Conservation (phyloP, 2,888 invertebrate species). For the Meandrusa payeni region DNA sequence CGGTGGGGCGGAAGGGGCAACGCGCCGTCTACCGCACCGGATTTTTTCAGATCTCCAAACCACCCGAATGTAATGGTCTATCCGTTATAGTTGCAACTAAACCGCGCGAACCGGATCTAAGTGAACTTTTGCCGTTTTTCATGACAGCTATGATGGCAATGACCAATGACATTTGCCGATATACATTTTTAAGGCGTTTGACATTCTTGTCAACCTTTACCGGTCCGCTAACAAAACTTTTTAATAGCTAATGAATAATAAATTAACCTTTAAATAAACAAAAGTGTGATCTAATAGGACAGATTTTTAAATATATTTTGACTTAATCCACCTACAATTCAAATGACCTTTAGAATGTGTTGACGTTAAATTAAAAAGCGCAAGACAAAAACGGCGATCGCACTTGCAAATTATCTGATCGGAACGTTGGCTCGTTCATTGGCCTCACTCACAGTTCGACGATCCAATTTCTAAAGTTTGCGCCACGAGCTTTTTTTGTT, state of each 20-base stretch:
- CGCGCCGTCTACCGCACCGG: slow-evolving; percentile 52
- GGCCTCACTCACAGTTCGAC: slow-evolving; percentile 68
- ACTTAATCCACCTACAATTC: too few relatives aligned
- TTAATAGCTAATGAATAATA: neutral
- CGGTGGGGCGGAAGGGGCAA: slow-evolving; percentile 48
- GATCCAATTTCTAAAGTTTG: slow-evolving; percentile 68
- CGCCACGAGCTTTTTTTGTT: slow-evolving; percentile 54
- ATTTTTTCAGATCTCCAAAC: slow-evolving; percentile 22
- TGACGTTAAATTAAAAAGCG: slow-evolving; percentile 25
- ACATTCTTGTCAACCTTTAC: slow-evolving; percentile 6
- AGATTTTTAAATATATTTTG: neutral
- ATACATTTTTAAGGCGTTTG: slow-evolving; percentile 8
- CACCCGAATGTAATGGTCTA: slow-evolving; percentile 44
- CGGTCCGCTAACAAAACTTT: slow-evolving; percentile 14
- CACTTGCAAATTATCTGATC: slow-evolving; percentile 34
- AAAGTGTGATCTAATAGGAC: too few relatives aligned
- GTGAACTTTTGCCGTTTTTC: slow-evolving; percentile 1
- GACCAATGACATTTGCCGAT: slow-evolving; percentile 15
- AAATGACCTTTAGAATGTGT: slow-evolving; percentile 5
- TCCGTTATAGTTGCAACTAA: slow-evolving; percentile 38
- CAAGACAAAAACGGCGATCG: too few relatives aligned
- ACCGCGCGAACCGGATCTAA: slow-evolving; percentile 20
- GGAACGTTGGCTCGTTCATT: slow-evolving; percentile 50
- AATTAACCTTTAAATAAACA: too few relatives aligned
- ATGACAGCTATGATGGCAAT: slow-evolving; percentile 12